phyloP scores from a whole-genome alignment of 2,113 vertebrate species.

The Platichthys flesus region DNA sequence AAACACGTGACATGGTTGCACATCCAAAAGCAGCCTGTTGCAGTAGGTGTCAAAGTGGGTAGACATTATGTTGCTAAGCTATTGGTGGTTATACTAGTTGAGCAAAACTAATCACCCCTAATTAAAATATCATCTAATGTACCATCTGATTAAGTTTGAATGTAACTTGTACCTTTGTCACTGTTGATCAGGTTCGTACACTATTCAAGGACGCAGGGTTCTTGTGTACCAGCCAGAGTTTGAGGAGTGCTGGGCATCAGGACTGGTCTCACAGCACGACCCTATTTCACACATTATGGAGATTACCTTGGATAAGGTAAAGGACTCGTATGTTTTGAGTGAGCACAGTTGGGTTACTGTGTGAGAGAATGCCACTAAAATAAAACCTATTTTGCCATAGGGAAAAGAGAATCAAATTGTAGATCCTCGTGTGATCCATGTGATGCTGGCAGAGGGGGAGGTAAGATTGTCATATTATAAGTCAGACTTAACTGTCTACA shows the following conservation, averaged over 20 bases:
- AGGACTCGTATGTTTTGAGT: conserved; percentile 11
- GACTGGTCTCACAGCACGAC: conserved; percentile 92
- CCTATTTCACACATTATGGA: conserved; percentile 94
- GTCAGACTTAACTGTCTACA: too few relatives aligned
- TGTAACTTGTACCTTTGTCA: not conserved
- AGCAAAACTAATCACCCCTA: not conserved
- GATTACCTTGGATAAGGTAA: conserved; percentile 93
- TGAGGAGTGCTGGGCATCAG: conserved; percentile 90
- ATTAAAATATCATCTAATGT: not conserved
- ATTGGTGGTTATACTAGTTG: not conserved
- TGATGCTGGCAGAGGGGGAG: conserved; percentile 86
- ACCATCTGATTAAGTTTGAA: not conserved
- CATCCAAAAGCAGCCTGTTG: not conserved
- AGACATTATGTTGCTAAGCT: not conserved
- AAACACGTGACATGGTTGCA: not conserved
- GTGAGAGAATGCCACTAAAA: conserved; percentile 13
- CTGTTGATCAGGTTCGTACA: conserved; percentile 87
- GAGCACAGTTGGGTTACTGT: not conserved
- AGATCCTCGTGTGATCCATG: conserved; percentile 94
- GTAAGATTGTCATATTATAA: conserved; percentile 45
- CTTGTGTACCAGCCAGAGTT: conserved; percentile 96
- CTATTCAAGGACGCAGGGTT: conserved; percentile 93
- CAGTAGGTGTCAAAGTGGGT: not conserved
- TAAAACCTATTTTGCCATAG: conserved; percentile 66
- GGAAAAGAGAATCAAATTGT: conserved; percentile 91